phyloP scores from a whole-genome alignment of 2,797 vertebrate species.

The Gambusia yucatana region DNA sequence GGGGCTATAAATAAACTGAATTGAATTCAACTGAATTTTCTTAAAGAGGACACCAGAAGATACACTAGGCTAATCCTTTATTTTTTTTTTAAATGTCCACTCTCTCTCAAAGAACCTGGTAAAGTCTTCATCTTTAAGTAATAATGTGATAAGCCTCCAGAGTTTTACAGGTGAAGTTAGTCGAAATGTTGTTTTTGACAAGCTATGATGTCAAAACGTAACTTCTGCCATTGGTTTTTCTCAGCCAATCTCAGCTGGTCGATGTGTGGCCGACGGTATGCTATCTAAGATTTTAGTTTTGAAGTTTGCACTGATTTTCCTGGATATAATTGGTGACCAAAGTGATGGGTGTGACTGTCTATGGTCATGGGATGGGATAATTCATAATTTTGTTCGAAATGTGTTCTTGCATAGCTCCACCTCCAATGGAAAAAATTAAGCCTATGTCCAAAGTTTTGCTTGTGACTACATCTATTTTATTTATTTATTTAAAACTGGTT shows the following conservation, averaged over 20 bases:
- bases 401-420: not conserved
- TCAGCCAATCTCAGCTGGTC: not conserved
- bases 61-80: no score
- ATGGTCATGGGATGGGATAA: not conserved
- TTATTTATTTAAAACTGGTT: no score
- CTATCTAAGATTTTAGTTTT: not conserved
- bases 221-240: not conserved
- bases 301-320: not conserved
- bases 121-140: no score
- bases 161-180: no score
- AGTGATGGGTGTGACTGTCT: not conserved
- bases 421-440: not conserved
- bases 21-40: no score
- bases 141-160: no score
- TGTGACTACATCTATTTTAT: not conserved
- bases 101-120: no score
- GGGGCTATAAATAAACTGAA: no score
- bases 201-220: not conserved
- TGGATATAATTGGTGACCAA: not conserved
- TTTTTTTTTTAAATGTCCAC: no score
- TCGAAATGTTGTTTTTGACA: no score
- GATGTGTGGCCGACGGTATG: not conserved
- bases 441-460: not conserved
- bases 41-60: no score
- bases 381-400: not conserved